These are phyloP conservation scores for Geotrupes spiniger DNA, from an alignment of 2,888 invertebrate genomes.

Conservation along the genomic window DNA sequence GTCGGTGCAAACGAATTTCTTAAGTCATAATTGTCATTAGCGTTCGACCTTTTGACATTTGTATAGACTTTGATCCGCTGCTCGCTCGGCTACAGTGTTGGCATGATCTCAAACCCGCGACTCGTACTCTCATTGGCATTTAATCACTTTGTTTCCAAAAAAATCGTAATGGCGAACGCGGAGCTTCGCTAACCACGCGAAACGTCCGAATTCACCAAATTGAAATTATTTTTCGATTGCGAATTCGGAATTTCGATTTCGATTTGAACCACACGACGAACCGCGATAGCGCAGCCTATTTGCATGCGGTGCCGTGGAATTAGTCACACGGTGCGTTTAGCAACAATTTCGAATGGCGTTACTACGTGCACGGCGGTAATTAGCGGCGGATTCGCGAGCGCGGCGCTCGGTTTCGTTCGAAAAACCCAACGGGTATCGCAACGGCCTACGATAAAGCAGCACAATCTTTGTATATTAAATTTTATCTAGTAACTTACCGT, in stretches of 20 bases:
- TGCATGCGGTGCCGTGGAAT: no score
- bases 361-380: neutral
- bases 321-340: neutral
- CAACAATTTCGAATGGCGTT: neutral
- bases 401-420: slow-evolving; percentile 2
- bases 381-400: neutral
- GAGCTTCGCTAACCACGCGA: no score
- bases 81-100: slow-evolving; percentile 31
- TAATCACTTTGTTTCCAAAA: neutral
- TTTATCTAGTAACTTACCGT: slow-evolving; percentile 47
- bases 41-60: slow-evolving; percentile 41
- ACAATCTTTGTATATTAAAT: slow-evolving; percentile 29
- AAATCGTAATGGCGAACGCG: neutral
- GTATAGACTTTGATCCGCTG: slow-evolving; percentile 40
- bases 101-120: slow-evolving; percentile 25
- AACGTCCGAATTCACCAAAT: no score
- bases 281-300: no score
- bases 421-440: slow-evolving; percentile 1
- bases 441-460: slow-evolving; percentile 4
- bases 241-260: no score
- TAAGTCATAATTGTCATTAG: slow-evolving; percentile 36
- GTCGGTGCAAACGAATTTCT: slow-evolving; percentile 32
- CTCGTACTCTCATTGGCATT: neutral
- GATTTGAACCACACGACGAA: no score
- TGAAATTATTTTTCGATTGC: no score